Base-by-base conservation (phyloP, 2,888 invertebrate species). In the Suillia variegata region DNA sequence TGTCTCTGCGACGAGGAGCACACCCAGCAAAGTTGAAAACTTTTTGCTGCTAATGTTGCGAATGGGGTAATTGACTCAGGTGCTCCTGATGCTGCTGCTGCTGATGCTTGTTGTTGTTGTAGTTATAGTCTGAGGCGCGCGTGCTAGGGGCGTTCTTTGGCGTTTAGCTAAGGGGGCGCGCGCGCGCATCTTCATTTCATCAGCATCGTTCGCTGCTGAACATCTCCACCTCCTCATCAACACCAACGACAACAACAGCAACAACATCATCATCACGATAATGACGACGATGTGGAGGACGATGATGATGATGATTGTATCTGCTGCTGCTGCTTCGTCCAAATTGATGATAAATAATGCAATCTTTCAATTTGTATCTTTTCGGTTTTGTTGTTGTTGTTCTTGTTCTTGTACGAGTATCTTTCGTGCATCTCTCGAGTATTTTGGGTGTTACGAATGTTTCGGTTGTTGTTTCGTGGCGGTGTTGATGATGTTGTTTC, bases 281-380 rank as follows among this genome's bases (percentile, higher is more conserved):
- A 42, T 12, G 24, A 3, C 31, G 18, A 24, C n/a, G n/a, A n/a
- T n/a, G n/a, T n/a, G n/a, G n/a, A n/a, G n/a, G n/a, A n/a, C n/a
- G n/a, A n/a, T n/a, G n/a, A n/a, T n/a, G 15, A 45, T 45, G 17
- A 13, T 15, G 17, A 15, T 17, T 18, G 18, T 10, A n/a, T n/a
- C n/a, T n/a, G n/a, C n/a, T n/a, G n/a, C n/a, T n/a, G n/a, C 12
- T 17, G 18, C 21, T 12, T 4, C 50, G 6, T n/a, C 15, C 24
- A 22, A 17, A 50, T 45, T 45, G 45, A 45, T 45, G 45, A 45
- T 45, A 45, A 45, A 45, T 45, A 45, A 17, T 45, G 45, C 45
- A 45, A 45, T 45, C 45, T 45, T 45, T 45, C 45, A 45, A 45
- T 45, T 45, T 45, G 6, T 17, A 17, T 17, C 18, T 17, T 17